Evolutionary conservation across 2,113 vertebrate genomes (phyloP), one percentile per base, ranked within the genome.

Genomic region (Sphaerodactylus townsendi): DNA sequence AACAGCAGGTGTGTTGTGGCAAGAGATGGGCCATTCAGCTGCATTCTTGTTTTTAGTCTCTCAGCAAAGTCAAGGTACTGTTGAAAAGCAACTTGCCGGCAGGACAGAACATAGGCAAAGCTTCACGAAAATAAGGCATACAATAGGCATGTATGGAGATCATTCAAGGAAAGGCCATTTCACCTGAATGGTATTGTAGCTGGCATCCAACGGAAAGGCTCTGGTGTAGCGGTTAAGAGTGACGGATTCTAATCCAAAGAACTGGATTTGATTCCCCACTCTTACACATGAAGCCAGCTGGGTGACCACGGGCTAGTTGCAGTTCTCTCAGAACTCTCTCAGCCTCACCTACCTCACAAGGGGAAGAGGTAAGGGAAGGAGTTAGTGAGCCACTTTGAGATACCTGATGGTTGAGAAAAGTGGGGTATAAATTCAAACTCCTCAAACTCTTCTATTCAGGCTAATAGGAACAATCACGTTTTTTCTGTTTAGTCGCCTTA

Each of bases 101-200:
- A 10, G 11, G 64, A 41, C 80, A 56, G 80, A n/a, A 53, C 69
- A 50, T 17, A 65, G 5, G 1, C 13, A 28, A 56, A 76, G 44
- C 25, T n/a, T 21, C 0, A 0, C 1, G 25, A 87, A 28, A 84
- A 15, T 68, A 65, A 44, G 23, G 15, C 39, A 68, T 0, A 25
- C 33, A 85, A 37, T 48, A 28, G 81, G 59, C 5, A 56, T 0
- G 0, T 0, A 62, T 39, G 76, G 2, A 65, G 59, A 1, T 41
- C 41, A 33, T 21, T 72, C 21, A 71, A 74, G 64, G 71, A 64
- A 80, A 3, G n/a, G 79, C 2, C 4, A 50, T 79, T 41, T 4
- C 10, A 13, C 35, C 39, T 9, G 62, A 78, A 53, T 5, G 15
- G 56, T 1, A 41, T 44, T 39, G 46, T 0, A 15, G 6, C 8